Conservation (phyloP, 2,888 invertebrate species). For the Leptopilina syphax region DNA sequence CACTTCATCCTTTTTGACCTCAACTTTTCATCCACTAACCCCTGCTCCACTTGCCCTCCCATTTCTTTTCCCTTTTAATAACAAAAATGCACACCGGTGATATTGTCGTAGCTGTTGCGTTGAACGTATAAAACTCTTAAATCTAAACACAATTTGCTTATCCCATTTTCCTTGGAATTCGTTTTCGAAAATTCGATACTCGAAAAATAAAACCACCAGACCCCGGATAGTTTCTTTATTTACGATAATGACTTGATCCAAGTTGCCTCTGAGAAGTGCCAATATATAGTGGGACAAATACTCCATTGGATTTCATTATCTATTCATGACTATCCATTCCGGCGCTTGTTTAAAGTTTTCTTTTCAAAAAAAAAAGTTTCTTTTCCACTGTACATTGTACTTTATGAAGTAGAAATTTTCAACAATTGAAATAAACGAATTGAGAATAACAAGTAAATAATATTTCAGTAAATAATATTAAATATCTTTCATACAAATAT, state of each 20-base stretch:
- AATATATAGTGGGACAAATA: slow-evolving; percentile 24
- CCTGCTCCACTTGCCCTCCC: slow-evolving; percentile 1
- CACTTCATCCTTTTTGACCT: slow-evolving; percentile 42
- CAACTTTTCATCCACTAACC: slow-evolving; percentile 47
- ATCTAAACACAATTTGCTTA: not conserved
- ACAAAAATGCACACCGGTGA: slow-evolving; percentile 12
- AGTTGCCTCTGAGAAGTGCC: not conserved
- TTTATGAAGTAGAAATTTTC: not conserved
- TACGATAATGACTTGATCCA: slow-evolving; percentile 14
- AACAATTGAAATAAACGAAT: too few species aligned
- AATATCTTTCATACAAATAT: too few species aligned
- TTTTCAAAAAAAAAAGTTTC: not conserved
- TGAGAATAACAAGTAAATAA: too few species aligned
- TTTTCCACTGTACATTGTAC: not conserved
- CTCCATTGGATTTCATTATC: slow-evolving; percentile 13
- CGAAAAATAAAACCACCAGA: not conserved
- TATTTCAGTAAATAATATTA: too few species aligned
- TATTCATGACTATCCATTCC: not conserved
- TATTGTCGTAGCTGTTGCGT: slow-evolving; percentile 35
- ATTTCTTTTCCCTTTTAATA: slow-evolving; percentile 33
- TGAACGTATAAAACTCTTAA: slow-evolving; percentile 17
- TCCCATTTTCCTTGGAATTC: not conserved
- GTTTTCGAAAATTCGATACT: slow-evolving; percentile 13
- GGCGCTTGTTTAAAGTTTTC: slow-evolving; percentile 13
- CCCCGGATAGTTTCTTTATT: not conserved